These are phyloP conservation scores for Thymelicus lineola DNA, from an alignment of 2,888 invertebrate species.

Conservation along the genomic window DNA sequence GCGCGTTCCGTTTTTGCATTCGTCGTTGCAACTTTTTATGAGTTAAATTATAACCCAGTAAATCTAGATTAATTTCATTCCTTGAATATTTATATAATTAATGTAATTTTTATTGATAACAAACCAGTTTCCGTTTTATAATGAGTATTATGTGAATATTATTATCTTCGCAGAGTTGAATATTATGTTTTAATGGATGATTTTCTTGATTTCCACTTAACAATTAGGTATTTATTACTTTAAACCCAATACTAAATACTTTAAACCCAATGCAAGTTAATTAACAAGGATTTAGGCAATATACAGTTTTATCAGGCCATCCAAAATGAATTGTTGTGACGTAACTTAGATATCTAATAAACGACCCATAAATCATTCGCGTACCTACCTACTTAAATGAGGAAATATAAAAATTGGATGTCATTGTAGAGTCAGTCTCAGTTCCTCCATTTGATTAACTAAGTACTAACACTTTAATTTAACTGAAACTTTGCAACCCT, in stretches of 20 bases:
- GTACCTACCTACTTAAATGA: not conserved
- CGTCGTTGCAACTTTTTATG: constrained; percentile 20
- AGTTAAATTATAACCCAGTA: constrained; percentile 21
- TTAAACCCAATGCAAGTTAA: not conserved
- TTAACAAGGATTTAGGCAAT: not conserved
- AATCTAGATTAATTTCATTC: constrained; percentile 21
- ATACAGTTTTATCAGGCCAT: no score
- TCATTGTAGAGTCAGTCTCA: no score
- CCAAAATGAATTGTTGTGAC: not conserved
- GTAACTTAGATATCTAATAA: constrained; percentile 4
- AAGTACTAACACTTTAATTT: no score
- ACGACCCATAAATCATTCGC: not conserved
- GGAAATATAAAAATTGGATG: no score
- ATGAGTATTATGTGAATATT: no score
- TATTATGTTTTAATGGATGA: not conserved
- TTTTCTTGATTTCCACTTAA: not conserved
- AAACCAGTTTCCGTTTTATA: not conserved
- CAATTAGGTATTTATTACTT: not conserved
- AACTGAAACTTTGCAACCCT: no score
- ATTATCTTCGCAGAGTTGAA: no score
- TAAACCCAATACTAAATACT: no score
- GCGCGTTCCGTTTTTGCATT: constrained; percentile 24
- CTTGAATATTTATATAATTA: not conserved
- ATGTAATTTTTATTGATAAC: constrained; percentile 1
- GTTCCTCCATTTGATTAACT: no score